Conservation (phyloP, 2,797 vertebrate species). For the Pseudocheirus occidentalis region DNA sequence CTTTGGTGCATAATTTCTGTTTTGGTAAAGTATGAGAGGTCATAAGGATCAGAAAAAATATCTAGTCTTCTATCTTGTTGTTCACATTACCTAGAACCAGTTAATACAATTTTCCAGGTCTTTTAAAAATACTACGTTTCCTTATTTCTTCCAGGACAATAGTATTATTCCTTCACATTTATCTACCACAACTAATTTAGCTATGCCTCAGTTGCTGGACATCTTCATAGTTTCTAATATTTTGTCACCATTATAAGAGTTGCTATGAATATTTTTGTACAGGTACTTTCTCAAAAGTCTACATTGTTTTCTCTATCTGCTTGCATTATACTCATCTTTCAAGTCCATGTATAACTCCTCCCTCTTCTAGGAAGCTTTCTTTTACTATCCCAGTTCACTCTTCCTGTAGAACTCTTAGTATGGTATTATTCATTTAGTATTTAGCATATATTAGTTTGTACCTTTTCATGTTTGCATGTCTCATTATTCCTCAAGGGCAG, state of each 20-base stretch:
- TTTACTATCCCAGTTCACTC: neutral
- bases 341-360: neutral
- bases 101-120: neutral
- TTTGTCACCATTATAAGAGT: neutral
- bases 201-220: neutral
- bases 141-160: neutral
- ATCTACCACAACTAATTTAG: neutral
- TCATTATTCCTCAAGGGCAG: neutral
- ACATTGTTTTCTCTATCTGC: neutral
- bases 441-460: conserved; percentile 16
- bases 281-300: neutral
- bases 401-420: neutral
- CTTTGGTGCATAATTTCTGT: no score
- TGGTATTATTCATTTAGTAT: neutral
- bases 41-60: no score
- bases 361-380: neutral
- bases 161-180: neutral
- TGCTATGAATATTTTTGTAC: neutral
- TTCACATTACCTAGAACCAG: no score
- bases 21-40: no score
- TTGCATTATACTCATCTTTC: neutral
- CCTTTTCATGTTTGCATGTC: neutral
- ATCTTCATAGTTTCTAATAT: neutral
- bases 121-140: neutral
- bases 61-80: no score